Base-by-base conservation (phyloP, 1,140 invertebrate species). In the Calephelis nemesis region DNA sequence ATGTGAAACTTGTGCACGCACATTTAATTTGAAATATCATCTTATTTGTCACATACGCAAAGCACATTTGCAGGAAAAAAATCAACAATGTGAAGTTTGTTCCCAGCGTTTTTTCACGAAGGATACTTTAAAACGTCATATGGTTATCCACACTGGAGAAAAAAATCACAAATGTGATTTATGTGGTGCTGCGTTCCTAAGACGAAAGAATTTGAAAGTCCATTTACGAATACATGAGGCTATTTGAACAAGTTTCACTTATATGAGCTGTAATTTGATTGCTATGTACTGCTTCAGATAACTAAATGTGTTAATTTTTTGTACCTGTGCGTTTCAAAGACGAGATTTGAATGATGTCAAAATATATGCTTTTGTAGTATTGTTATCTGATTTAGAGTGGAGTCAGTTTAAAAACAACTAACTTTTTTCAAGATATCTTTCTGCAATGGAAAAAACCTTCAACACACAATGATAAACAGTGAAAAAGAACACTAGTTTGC, bases 111-210 rank as follows among this genome's bases (percentile, higher is more conserved):
- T 92, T 74, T 93, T 88, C 54, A 84, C 92, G 15, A 93, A 93
- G 67, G 83, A 90, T 39, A 85, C 85, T 0, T 68, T 90, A 40
- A 88, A 87, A 64, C 80, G 92, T 50, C 93, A 93, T 63, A 92
- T 93, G 74, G 90, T 93, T 7, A 90, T 93, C 13, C 96, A 96
- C 72, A 95, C 94, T 0, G 95, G 95, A 0, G 94, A 96, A 72
- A 96, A 96, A 62, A 95, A 96, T 11, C 95, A 94, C 72, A 93
- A 94, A 0, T 96, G 96, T 77, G 93, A 94, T 40, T 84, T 93
- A 1, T 96, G 95, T 75, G 93, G 93, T 2, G 94, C 95, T 84
- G 93, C 93, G 4, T 96, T 96, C 74, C 73, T 88, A 47, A 71
- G 88, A 7, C 75, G 87, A 47, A 88, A 89, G 65, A 91, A 89